Conservation (phyloP, 2,888 invertebrate genomes). For the Melieria omissa region DNA sequence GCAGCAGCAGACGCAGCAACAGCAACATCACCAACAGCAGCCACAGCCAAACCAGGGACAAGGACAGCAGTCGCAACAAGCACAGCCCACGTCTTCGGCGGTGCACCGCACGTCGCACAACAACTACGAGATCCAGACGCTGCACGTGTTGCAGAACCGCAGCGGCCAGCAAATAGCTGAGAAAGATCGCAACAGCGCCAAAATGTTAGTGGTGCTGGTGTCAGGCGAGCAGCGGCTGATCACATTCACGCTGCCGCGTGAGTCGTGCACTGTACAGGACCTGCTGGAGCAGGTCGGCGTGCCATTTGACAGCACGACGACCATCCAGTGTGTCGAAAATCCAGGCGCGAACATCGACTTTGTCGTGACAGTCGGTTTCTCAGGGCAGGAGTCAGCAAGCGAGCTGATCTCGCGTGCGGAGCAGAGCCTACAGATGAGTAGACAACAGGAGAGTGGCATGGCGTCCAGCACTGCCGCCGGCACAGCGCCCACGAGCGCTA, state of each 20-base stretch:
- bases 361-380: slow-evolving; percentile 77
- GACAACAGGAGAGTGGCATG: slow-evolving; percentile 55
- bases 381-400: slow-evolving; percentile 64
- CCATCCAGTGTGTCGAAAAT: slow-evolving; percentile 80
- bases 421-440: slow-evolving; percentile 63
- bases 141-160: slow-evolving; percentile 65
- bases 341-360: slow-evolving; percentile 82
- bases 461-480: slow-evolving; percentile 36
- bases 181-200: slow-evolving; percentile 71
- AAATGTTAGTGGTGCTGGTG: slow-evolving; percentile 82
- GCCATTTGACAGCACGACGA: slow-evolving; percentile 76
- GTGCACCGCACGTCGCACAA: slow-evolving; percentile 63
- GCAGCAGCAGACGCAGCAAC: slow-evolving; percentile 18
- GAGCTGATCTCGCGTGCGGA: slow-evolving; percentile 66
- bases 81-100: slow-evolving; percentile 50
- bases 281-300: slow-evolving; percentile 81
- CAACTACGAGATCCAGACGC: slow-evolving; percentile 66
- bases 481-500: slow-evolving; percentile 9
- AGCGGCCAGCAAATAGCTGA: slow-evolving; percentile 60
- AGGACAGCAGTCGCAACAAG: slow-evolving; percentile 21
- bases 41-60: slow-evolving; percentile 12
- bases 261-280: slow-evolving; percentile 85
- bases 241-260: slow-evolving; percentile 83
- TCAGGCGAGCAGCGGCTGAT: slow-evolving; percentile 84
- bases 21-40: neutral